A percentile compares a stretch with the other conserved stretches of the same genome.
These are phyloP conservation scores for Neoitamus cyanurus DNA, from an alignment of 2,888 invertebrate species.

Conservation along the genomic window DNA sequence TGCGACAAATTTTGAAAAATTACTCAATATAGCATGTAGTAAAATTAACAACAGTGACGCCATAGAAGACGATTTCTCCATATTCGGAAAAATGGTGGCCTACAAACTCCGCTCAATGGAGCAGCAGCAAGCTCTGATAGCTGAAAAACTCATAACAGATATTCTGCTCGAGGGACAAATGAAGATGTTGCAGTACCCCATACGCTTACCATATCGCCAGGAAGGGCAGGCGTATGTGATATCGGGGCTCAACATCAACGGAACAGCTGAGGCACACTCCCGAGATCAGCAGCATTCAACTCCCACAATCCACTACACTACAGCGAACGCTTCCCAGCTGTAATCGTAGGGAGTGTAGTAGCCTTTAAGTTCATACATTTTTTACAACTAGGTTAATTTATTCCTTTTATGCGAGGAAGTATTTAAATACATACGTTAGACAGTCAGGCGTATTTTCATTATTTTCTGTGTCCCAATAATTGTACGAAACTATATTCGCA, in stretches of 20 bases:
- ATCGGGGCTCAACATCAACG: slow-evolving; percentile 49
- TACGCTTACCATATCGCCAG: slow-evolving; percentile 28
- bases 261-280: slow-evolving; percentile 42
- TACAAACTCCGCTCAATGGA: slow-evolving; percentile 64
- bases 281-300: slow-evolving; percentile 47
- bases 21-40: slow-evolving; percentile 62
- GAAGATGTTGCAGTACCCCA: slow-evolving; percentile 60
- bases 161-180: slow-evolving; percentile 65
- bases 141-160: slow-evolving; percentile 64
- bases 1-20: slow-evolving; percentile 61
- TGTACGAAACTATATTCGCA: no score
- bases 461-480: no score
- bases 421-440: background rate
- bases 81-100: slow-evolving; percentile 64
- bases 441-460: background rate
- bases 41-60: slow-evolving; percentile 57
- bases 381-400: slow-evolving; percentile 11
- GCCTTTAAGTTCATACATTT: background rate
- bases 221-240: slow-evolving; percentile 50
- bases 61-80: slow-evolving; percentile 61
- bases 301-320: slow-evolving; percentile 50
- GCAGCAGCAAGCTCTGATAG: slow-evolving; percentile 61
- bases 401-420: background rate
- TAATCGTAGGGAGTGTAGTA: slow-evolving; percentile 3
- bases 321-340: slow-evolving; percentile 49